phyloP scores from a whole-genome alignment of 2,113 vertebrate genomes.

The Antechinus stuartii region DNA sequence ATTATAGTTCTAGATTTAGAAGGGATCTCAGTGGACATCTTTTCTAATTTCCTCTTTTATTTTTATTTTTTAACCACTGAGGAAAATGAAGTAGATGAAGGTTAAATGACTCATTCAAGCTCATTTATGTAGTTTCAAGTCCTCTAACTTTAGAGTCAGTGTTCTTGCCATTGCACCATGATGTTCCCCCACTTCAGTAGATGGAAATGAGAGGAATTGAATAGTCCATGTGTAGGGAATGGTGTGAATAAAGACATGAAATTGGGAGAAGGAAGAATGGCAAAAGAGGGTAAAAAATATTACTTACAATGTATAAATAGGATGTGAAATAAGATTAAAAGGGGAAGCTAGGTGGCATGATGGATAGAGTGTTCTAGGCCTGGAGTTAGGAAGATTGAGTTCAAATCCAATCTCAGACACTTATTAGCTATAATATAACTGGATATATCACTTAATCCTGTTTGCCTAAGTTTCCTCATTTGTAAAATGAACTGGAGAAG shows the following conservation, averaged over 20 bases:
- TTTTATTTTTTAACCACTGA: slow-evolving; percentile 18
- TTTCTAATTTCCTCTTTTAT: not conserved
- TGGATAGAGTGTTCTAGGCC: not conserved
- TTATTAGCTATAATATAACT: not conserved
- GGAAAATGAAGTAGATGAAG: slow-evolving; percentile 19
- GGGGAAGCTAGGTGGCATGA: not conserved
- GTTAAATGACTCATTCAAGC: not conserved
- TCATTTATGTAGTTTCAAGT: not conserved
- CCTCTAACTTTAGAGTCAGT: not conserved
- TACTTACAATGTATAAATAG: not conserved
- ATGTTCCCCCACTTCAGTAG: not conserved
- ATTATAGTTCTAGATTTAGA: not conserved
- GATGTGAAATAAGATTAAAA: not conserved
- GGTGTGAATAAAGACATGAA: not conserved
- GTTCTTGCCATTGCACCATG: not conserved
- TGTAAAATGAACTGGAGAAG: not conserved
- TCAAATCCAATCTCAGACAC: not conserved
- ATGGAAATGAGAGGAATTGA: not conserved
- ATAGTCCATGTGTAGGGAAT: not conserved
- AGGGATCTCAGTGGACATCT: not conserved
- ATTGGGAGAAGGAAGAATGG: not conserved
- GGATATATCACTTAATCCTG: not conserved
- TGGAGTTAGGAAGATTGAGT: not conserved
- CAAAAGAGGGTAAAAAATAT: not conserved
- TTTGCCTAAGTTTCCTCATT: not conserved